Evolutionary conservation across 2,113 vertebrate species (phyloP), one percentile per base, ranked within the genome.

Genomic region (Cygnus buccinator): DNA sequence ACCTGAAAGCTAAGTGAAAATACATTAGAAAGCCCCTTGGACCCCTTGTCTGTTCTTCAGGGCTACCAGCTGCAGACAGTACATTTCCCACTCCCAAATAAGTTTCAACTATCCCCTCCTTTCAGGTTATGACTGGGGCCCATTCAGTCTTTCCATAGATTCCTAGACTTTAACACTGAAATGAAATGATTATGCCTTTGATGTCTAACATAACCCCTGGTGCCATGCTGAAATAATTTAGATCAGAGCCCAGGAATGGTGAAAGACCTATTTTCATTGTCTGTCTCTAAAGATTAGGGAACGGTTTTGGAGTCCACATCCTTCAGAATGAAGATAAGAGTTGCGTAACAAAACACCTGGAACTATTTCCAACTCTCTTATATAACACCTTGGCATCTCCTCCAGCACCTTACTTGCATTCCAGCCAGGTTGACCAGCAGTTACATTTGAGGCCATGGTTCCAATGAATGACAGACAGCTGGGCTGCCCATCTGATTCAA

Each of bases 141-240:
- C 86, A 61, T 39, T 52, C 35, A 35, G 20, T 48, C 73, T 94
- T 91, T 57, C 39, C 35, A 48, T 57, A 89, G 75, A 79, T 84
- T 81, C 62, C 58, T 37, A 6, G 2, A 20, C 28, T 78, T 89
- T 59, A 84, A 71, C 52, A 68, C 10, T n/a, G 62, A 93, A 87
- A 75, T 80, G 13, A 82, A 95, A 54, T 2, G 0, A 48, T 84
- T 85, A 58, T 44, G n/a, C 66, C 76, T 84, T 89, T 94, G 86
- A 91, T 75, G 76, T 90, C 65, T 81, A 77, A 80, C 20, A 62
- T n/a, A 80, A 75, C 59, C 86, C 55, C 46, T 67, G 84, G 77
- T 95, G 39, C 21, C 77, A 89, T 48, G 31, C 33, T 78, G 74
- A 91, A 87, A 91, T 78, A 74, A 72, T 84, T 91, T 87, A 71